Conservation (phyloP, 2,888 invertebrate genomes). For the Drepanosiphum platanoidis region DNA sequence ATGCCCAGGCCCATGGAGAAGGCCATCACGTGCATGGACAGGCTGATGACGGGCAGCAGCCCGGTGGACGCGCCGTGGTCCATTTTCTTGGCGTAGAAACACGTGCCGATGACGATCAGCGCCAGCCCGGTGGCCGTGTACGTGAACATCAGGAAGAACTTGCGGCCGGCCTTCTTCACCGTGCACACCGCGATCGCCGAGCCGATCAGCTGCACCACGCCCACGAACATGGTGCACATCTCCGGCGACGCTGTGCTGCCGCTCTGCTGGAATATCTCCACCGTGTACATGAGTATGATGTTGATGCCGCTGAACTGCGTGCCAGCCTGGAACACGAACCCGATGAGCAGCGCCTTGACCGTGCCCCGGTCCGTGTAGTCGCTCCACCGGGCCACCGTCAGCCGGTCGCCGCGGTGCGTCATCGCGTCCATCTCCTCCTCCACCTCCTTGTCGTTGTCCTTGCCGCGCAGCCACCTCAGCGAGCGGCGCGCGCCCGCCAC, state of each 20-base stretch:
- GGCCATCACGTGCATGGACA: conserved; percentile 68
- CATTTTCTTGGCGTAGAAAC: conserved; percentile 65
- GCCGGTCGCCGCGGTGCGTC: conserved; percentile 59
- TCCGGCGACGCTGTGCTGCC: conserved; percentile 66
- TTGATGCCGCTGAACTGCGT: conserved; percentile 69
- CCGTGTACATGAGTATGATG: conserved; percentile 67
- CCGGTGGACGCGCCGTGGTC: conserved; percentile 63
- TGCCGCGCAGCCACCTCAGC: conserved; percentile 65
- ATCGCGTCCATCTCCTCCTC: conserved; percentile 63
- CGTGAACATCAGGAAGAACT: conserved; percentile 68
- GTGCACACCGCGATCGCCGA: conserved; percentile 65
- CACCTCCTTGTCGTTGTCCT: conserved; percentile 63
- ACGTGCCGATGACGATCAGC: conserved; percentile 66
- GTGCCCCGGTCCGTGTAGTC: conserved; percentile 63
- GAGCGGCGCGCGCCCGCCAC: conserved; percentile 68
- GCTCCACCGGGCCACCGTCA: conserved; percentile 60
- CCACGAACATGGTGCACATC: conserved; percentile 68
- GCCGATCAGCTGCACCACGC: conserved; percentile 67
- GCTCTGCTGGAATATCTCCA: conserved; percentile 66
- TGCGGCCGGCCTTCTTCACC: conserved; percentile 69
- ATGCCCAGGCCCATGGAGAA: conserved; percentile 69
- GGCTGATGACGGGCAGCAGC: conserved; percentile 68
- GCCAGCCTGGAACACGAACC: conserved; percentile 67
- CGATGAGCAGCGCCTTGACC: conserved; percentile 67
- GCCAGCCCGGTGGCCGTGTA: conserved; percentile 66